Evolutionary conservation across 2,888 invertebrate species (phyloP).

Genomic region (Galerucella nymphaeae): DNA sequence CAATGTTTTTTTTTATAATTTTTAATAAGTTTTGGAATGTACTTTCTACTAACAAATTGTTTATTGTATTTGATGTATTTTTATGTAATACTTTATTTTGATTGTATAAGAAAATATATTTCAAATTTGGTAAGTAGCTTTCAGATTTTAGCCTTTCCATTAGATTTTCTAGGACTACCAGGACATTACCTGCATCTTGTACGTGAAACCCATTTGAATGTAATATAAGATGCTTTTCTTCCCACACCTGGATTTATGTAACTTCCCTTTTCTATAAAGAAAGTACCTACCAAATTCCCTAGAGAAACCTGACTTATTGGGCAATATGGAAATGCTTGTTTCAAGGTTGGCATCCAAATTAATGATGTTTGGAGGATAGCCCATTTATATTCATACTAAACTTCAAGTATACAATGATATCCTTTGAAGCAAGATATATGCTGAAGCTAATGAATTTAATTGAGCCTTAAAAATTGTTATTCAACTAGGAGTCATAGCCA

Average conservation of each 20-base stretch:
- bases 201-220: slow-evolving; percentile 8
- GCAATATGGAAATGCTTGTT: no score
- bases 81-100: slow-evolving; percentile 3
- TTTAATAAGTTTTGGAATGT: slow-evolving; percentile 2
- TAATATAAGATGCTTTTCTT: slow-evolving; percentile 9
- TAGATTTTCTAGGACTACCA: slow-evolving; percentile 6
- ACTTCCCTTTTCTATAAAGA: neutral
- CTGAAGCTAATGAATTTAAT: no score
- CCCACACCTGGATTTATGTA: neutral
- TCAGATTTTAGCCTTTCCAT: slow-evolving; percentile 10
- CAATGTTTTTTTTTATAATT: neutral
- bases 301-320: neutral
- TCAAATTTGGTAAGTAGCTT: slow-evolving; percentile 10
- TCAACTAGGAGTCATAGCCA: no score
- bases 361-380: no score
- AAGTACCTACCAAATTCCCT: slow-evolving; percentile 6
- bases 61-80: slow-evolving; percentile 1
- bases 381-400: no score
- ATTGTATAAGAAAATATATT: slow-evolving; percentile 10
- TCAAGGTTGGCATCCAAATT: no score
- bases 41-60: slow-evolving; percentile 8
- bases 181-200: slow-evolving; percentile 4
- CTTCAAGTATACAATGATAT: no score
- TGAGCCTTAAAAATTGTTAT: no score
- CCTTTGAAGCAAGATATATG: no score